Evolutionary conservation across 2,888 invertebrate species (phyloP).

Genomic region (Brassicogethes aeneus): DNA sequence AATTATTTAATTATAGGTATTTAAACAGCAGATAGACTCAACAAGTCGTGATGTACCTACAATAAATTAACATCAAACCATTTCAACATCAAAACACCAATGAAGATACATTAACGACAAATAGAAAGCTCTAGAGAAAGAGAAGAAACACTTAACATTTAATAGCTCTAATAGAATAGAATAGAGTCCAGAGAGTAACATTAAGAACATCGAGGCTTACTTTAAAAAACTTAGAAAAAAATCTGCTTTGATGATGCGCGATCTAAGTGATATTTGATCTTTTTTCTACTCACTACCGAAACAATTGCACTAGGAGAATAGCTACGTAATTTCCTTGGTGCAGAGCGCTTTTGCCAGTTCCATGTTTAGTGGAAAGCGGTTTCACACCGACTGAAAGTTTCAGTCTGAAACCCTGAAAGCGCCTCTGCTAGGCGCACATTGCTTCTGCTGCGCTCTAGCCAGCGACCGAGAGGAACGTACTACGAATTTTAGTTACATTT

Average conservation of each 20-base stretch:
- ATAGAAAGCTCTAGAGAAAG: background rate
- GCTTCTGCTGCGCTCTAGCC: background rate
- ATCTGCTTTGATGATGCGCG: background rate
- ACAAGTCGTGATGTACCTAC: constrained; percentile 1
- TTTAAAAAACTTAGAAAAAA: background rate
- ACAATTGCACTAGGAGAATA: background rate
- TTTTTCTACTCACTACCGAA: background rate
- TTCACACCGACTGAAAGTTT: background rate
- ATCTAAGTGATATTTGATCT: too few relatives aligned
- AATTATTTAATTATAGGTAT: too few relatives aligned
- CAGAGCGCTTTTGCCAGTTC: background rate
- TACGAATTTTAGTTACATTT: too few relatives aligned
- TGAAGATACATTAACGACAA: background rate
- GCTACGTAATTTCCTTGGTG: background rate
- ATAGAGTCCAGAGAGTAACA: too few relatives aligned
- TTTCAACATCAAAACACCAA: background rate
- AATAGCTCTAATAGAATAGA: background rate
- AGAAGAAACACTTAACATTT: background rate
- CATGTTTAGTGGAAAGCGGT: background rate
- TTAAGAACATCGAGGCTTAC: background rate
- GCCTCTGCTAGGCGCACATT: background rate
- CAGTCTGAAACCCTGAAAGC: background rate
- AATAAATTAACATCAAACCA: background rate
- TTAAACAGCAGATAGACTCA: background rate
- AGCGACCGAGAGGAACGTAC: background rate